phyloP scores from a whole-genome alignment of 1,140 invertebrate genomes.

The Procambarus virginalis region DNA sequence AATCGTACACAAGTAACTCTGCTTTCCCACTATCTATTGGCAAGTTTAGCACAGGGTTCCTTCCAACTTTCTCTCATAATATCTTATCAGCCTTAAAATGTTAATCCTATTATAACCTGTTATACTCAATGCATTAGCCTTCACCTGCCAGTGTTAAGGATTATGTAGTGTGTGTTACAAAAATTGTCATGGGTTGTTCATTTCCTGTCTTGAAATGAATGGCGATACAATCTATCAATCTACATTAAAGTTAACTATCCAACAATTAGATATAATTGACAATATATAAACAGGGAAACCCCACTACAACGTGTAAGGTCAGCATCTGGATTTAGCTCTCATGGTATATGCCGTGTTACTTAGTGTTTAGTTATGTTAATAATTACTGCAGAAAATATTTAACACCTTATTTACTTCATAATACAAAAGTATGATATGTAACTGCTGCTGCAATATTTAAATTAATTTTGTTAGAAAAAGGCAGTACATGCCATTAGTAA shows the following conservation, averaged over 20 bases:
- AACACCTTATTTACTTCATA: no score
- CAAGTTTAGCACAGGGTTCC: background rate
- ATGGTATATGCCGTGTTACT: no score
- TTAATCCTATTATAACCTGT: background rate
- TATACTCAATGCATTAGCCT: background rate
- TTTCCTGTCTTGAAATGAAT: background rate
- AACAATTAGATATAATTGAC: constrained; percentile 1
- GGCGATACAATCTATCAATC: background rate
- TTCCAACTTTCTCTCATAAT: background rate
- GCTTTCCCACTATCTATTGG: background rate
- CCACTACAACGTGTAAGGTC: no score
- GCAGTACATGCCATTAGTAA: no score
- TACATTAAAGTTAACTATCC: background rate
- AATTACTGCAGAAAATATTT: no score
- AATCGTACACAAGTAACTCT: background rate
- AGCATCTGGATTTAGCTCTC: no score
- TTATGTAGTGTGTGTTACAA: background rate
- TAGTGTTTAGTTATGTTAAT: no score
- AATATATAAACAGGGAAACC: background rate
- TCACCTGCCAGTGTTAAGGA: background rate
- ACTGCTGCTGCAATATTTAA: no score
- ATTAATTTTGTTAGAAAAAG: no score
- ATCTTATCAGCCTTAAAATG: background rate
- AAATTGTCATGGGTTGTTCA: background rate
- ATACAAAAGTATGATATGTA: no score